A percentile compares a stretch with the other conserved stretches of the same genome.
phyloP scores from a whole-genome alignment of 2,888 invertebrate species.

The Rhamnusium bicolor region DNA sequence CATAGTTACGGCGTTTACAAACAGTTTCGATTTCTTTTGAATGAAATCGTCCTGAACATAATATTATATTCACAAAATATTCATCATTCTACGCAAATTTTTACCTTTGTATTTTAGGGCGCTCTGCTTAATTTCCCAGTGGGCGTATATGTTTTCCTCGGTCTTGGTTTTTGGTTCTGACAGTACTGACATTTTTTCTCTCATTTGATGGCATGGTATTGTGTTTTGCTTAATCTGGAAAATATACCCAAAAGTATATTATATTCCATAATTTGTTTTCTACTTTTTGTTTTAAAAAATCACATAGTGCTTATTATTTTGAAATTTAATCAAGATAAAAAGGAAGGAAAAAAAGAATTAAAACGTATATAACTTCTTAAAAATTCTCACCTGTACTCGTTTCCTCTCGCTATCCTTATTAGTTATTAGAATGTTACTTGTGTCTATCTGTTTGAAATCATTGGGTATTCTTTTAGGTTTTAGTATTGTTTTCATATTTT shows the following conservation, averaged over 20 bases:
- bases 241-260: background rate
- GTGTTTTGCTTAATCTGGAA: background rate
- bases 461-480: background rate
- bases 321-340: no score
- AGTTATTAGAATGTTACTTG: background rate
- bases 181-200: background rate
- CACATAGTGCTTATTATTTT: no score
- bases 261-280: no score
- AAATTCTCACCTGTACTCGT: background rate
- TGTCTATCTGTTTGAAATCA: background rate
- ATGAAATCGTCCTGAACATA: no score
- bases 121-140: background rate
- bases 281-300: no score
- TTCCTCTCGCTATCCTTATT: background rate
- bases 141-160: background rate
- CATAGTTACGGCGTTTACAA: no score
- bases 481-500: conserved; percentile 2
- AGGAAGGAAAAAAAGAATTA: no score
- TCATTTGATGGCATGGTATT: background rate
- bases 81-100: background rate
- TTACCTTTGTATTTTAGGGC: conserved; percentile 55
- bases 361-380: no score
- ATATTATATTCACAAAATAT: no score
- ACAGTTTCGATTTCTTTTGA: no score
- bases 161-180: background rate